Conservation (phyloP, 1,140 invertebrate genomes). For the Hirudo medicinalis region DNA sequence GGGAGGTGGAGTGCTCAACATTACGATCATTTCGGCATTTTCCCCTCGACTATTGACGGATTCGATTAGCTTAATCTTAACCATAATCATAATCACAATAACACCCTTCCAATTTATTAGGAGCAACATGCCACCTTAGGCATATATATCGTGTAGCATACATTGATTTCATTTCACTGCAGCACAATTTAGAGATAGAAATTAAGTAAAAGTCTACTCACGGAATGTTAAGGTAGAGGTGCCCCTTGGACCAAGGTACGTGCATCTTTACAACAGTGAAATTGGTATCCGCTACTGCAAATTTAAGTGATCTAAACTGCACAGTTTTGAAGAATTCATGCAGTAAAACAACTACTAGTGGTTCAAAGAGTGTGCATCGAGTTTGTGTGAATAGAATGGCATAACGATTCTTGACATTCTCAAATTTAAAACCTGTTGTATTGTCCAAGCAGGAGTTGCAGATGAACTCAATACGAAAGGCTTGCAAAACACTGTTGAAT, state of each 20-base stretch:
- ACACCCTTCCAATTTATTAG: too few relatives aligned
- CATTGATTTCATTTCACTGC: too few relatives aligned
- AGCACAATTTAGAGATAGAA: too few relatives aligned
- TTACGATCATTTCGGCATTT: conserved; percentile 29
- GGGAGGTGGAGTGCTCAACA: conserved; percentile 28
- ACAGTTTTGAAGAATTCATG: too few relatives aligned
- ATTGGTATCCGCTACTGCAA: not conserved
- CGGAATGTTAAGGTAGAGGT: not conserved
- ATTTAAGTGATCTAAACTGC: too few relatives aligned
- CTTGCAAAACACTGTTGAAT: conserved; percentile 49
- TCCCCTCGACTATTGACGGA: conserved; percentile 28
- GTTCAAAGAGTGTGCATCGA: too few relatives aligned
- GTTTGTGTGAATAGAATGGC: too few relatives aligned
- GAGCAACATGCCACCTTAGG: not conserved
- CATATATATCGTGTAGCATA: too few relatives aligned
- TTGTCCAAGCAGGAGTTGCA: conserved; percentile 8
- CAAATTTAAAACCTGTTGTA: not conserved
- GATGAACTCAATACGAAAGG: conserved; percentile 37
- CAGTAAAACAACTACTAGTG: too few relatives aligned
- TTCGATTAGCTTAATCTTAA: not conserved
- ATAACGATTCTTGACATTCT: too few relatives aligned
- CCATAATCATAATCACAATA: not conserved
- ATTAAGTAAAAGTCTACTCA: not conserved
- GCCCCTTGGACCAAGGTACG: not conserved
- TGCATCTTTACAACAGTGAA: conserved; percentile 3